phyloP scores from a whole-genome alignment of 2,888 invertebrate species.

The Agrotis segetum region DNA sequence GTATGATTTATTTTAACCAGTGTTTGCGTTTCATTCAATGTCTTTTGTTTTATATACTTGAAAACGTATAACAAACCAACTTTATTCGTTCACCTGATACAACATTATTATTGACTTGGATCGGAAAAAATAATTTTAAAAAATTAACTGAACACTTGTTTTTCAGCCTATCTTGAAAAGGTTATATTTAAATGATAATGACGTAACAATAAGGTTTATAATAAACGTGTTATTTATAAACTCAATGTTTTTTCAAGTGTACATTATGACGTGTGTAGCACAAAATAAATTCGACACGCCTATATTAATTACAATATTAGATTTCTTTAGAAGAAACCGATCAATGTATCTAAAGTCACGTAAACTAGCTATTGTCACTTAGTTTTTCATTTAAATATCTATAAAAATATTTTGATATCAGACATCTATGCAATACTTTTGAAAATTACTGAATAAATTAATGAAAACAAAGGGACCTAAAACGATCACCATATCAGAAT shows the following conservation, averaged over 20 bases:
- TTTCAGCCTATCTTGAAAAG: slow-evolving; percentile 20
- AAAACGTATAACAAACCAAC: background rate
- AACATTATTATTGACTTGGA: background rate
- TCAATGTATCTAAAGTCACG: too few species aligned
- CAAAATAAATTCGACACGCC: slow-evolving; percentile 32
- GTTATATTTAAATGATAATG: slow-evolving; percentile 29
- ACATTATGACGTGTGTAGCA: slow-evolving; percentile 45
- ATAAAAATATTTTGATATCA: background rate
- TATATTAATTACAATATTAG: slow-evolving; percentile 15
- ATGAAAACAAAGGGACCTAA: background rate
- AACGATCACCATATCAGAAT: too few species aligned
- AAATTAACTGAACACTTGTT: slow-evolving; percentile 15
- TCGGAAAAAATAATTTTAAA: slow-evolving; percentile 1
- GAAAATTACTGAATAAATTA: background rate
- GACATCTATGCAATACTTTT: background rate
- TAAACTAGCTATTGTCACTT: too few species aligned
- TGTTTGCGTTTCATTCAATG: background rate
- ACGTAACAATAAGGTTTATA: slow-evolving; percentile 11
- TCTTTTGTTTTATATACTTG: slow-evolving; percentile 1
- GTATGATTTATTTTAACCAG: background rate
- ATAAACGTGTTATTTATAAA: slow-evolving; percentile 51
- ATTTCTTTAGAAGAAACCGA: background rate
- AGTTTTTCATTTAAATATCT: background rate
- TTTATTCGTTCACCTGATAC: slow-evolving; percentile 9
- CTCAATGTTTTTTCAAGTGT: slow-evolving; percentile 66